Conservation (phyloP, 2,797 vertebrate species). For the Melopsittacus undulatus region DNA sequence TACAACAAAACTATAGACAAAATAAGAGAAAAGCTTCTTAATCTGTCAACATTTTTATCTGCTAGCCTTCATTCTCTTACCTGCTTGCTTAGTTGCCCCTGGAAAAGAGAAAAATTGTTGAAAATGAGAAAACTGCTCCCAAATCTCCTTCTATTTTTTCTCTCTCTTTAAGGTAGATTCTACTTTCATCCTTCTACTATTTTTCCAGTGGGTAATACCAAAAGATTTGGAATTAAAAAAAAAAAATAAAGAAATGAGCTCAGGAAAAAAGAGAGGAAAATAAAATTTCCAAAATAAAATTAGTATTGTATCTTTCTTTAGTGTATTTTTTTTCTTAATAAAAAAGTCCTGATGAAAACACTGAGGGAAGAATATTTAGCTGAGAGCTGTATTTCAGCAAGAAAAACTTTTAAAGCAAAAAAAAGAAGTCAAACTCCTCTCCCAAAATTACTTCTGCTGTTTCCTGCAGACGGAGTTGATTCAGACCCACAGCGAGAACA, state of each 20-base stretch:
- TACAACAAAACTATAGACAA: neutral
- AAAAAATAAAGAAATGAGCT: neutral
- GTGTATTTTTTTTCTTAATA: neutral
- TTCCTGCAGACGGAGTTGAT: neutral
- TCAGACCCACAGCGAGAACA: neutral
- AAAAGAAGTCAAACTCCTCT: neutral
- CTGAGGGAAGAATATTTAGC: neutral
- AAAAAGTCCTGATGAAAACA: neutral
- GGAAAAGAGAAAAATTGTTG: neutral
- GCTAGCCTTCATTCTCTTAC: neutral
- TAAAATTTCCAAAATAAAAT: neutral
- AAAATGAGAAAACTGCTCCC: neutral
- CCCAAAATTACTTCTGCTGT: neutral
- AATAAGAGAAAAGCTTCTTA: neutral
- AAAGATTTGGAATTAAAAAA: neutral
- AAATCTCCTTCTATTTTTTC: neutral
- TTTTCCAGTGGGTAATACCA: neutral
- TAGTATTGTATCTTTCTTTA: neutral
- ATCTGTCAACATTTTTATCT: neutral
- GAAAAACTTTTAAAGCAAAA: neutral
- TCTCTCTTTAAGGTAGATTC: neutral
- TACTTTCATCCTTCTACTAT: neutral
- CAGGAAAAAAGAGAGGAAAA: rapidly evolving
- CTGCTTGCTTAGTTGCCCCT: neutral
- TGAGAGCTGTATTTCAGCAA: neutral